phyloP scores from a whole-genome alignment of 1,140 invertebrate genomes.

The Saxidomus purpurata region DNA sequence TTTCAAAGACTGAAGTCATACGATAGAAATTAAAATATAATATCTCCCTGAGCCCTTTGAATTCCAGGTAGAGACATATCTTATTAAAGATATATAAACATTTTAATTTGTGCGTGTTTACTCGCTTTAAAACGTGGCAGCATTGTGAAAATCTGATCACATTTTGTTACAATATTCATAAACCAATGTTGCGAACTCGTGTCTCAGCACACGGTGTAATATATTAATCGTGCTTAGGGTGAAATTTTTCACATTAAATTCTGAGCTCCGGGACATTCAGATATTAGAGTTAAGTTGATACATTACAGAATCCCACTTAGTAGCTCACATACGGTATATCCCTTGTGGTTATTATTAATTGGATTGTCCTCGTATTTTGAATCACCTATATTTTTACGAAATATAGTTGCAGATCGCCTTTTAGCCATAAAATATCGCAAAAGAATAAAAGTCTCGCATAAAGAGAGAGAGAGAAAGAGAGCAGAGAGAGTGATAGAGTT shows the following conservation, averaged over 20 bases:
- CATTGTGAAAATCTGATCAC: neutral
- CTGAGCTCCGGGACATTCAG: conserved; percentile 24
- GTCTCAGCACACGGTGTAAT: neutral
- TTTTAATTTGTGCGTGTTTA: conserved; percentile 12
- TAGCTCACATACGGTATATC: neutral
- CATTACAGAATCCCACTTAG: conserved; percentile 2
- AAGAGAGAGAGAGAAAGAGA: too few species aligned
- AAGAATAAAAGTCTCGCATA: neutral
- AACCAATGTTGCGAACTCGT: neutral
- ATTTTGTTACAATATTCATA: conserved; percentile 38
- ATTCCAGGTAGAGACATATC: neutral
- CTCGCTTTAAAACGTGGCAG: neutral
- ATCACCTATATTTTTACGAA: neutral
- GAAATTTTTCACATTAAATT: conserved; percentile 28
- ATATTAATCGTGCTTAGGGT: conserved; percentile 5
- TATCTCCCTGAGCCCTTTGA: too few species aligned
- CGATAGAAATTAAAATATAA: too few species aligned
- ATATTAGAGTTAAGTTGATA: conserved; percentile 19
- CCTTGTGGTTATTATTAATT: conserved; percentile 17
- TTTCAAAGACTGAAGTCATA: too few species aligned
- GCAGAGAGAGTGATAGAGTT: too few species aligned
- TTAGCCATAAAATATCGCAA: neutral
- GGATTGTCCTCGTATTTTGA: conserved; percentile 19
- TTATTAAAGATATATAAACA: too few species aligned
- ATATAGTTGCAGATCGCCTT: neutral